Evolutionary conservation across 1,140 invertebrate species (phyloP).

Genomic region (Pogonognathellus flavescens): DNA sequence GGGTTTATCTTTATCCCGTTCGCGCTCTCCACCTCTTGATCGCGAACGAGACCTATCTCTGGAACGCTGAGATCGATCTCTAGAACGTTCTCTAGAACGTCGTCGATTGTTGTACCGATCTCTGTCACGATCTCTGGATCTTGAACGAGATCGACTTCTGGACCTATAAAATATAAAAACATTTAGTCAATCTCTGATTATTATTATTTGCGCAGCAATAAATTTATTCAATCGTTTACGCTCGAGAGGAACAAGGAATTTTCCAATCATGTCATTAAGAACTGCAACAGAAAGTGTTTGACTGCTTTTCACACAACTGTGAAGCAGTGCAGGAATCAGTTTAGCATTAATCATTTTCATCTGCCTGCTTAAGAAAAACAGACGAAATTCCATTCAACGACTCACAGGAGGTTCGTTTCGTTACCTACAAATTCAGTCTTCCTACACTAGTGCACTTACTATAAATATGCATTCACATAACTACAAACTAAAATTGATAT

Average conservation of each 20-base stretch:
- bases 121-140: conserved; percentile 59
- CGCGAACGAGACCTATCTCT: conserved; percentile 15
- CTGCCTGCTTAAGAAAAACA: conserved; percentile 49
- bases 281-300: conserved; percentile 49
- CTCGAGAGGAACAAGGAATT: conserved; percentile 46
- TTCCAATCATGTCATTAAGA: conserved; percentile 46
- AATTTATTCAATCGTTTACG: conserved; percentile 47
- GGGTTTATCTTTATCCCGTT: conserved; percentile 48
- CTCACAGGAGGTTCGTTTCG: conserved; percentile 35
- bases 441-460: conserved; percentile 43
- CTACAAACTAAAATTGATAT: conserved; percentile 31
- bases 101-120: conserved; percentile 39
- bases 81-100: conserved; percentile 42
- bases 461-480: conserved; percentile 32
- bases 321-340: conserved; percentile 43
- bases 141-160: conserved; percentile 59
- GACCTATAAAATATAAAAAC: conserved; percentile 45
- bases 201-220: conserved; percentile 7
- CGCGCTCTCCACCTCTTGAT: conserved; percentile 10
- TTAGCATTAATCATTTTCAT: conserved; percentile 36
- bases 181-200: not conserved
- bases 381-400: conserved; percentile 52
- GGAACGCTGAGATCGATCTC: conserved; percentile 8
- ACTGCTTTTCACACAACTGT: conserved; percentile 46
- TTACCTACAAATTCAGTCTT: conserved; percentile 60